Conservation (phyloP, 2,888 invertebrate genomes). For the Zygaena filipendulae region DNA sequence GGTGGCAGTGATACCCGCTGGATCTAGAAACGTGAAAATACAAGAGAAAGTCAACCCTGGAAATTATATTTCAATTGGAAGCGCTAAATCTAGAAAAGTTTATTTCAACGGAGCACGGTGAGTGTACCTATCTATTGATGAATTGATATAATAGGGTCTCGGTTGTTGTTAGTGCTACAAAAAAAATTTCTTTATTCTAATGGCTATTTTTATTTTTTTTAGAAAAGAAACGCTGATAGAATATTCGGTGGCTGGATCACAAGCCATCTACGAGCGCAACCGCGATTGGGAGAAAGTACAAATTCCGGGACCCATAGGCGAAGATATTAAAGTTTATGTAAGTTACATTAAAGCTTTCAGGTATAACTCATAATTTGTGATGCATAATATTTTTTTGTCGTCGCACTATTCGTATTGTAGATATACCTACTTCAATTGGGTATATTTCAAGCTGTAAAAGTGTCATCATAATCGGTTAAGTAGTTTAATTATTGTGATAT, state of each 20-base stretch:
- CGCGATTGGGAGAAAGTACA: conserved; percentile 83
- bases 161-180: no score
- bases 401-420: no score
- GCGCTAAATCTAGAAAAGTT: conserved; percentile 74
- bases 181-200: no score
- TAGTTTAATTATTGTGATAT: no score
- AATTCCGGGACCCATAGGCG: conserved; percentile 84
- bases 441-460: no score
- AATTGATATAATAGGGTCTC: no score
- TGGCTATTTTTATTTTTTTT: conserved; percentile 22
- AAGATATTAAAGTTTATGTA: conserved; percentile 85
- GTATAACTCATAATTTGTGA: no score
- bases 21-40: conserved; percentile 82
- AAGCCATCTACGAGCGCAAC: conserved; percentile 81
- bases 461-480: no score
- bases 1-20: conserved; percentile 80
- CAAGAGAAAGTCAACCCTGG: conserved; percentile 80
- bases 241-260: conserved; percentile 83
- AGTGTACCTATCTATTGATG: conserved; percentile 19
- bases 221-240: conserved; percentile 80
- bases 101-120: conserved; percentile 84
- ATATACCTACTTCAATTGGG: no score
- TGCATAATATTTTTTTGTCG: no score
- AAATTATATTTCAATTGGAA: conserved; percentile 84
- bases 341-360: conserved; percentile 28